A percentile compares a stretch with the other conserved stretches of the same genome.
Conservation (phyloP, 2,113 vertebrate species). For the Empidonax alnorum region DNA sequence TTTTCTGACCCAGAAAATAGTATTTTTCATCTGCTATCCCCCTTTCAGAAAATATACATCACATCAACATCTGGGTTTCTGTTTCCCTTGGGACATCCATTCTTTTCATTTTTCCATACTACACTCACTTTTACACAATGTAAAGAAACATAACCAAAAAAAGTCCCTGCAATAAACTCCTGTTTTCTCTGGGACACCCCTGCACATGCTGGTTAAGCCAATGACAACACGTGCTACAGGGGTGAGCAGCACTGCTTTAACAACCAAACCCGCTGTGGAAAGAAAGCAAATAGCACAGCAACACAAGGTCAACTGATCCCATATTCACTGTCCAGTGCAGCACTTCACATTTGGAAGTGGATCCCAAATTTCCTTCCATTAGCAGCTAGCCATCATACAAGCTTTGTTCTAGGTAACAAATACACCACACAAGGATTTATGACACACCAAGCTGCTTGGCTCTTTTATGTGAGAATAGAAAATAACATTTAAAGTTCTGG, state of each 20-base stretch:
- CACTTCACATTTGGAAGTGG: not conserved
- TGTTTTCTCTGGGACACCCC: not conserved
- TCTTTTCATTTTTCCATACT: not conserved
- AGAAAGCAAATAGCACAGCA: not conserved
- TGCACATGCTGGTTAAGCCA: not conserved
- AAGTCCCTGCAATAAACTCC: not conserved
- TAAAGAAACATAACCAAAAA: not conserved
- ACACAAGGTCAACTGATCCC: no score
- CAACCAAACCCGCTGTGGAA: not conserved
- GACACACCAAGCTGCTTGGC: not conserved
- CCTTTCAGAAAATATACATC: not conserved
- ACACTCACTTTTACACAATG: not conserved
- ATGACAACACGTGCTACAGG: accelerated
- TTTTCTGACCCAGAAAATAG: not conserved
- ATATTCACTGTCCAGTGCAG: not conserved
- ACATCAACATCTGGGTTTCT: not conserved
- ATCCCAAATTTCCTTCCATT: not conserved
- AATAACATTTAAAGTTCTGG: slow-evolving; percentile 22
- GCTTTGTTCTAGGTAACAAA: not conserved
- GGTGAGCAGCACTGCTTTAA: not conserved
- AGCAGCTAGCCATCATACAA: not conserved
- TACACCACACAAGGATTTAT: not conserved
- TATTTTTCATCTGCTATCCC: not conserved
- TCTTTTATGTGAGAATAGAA: slow-evolving; percentile 54
- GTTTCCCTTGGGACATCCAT: not conserved